Conservation (phyloP, 2,797 vertebrate species). For the Diceros bicornis region DNA sequence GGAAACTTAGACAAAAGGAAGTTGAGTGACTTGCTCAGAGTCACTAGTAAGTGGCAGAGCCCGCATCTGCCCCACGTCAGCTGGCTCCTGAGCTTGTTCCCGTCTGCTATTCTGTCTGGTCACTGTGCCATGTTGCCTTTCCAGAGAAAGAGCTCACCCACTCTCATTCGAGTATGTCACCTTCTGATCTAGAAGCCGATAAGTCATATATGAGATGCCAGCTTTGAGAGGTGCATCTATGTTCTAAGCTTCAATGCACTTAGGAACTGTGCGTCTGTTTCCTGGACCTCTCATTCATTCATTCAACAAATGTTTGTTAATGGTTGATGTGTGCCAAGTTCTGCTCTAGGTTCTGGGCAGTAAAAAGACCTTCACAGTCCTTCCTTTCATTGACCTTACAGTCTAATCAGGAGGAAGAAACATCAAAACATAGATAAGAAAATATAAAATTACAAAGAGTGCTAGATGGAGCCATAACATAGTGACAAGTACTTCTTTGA, state of each 20-base stretch:
- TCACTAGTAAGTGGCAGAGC: background rate
- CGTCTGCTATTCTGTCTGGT: too few relatives aligned
- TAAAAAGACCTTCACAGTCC: too few relatives aligned
- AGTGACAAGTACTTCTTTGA: background rate
- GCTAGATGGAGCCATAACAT: background rate
- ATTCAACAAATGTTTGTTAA: background rate
- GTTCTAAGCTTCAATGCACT: background rate
- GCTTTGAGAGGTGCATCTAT: background rate
- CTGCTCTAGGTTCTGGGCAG: too few relatives aligned
- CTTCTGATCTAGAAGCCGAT: background rate
- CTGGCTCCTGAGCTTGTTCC: background rate
- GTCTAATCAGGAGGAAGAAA: background rate
- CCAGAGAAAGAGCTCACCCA: background rate
- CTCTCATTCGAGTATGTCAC: background rate
- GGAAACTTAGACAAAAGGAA: background rate
- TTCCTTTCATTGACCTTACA: too few relatives aligned
- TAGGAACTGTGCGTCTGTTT: background rate
- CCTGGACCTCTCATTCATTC: background rate
- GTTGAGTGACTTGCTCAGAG: background rate
- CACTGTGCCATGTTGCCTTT: background rate
- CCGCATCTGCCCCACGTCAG: rapidly evolving
- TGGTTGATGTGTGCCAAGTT: background rate
- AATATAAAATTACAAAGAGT: background rate
- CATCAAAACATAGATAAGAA: background rate
- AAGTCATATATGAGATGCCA: background rate